Percentiles rank a stretch among this genome's conserved stretches.
Evolutionary conservation across 2,888 invertebrate species (phyloP).

Genomic region (Eledona agricola): DNA sequence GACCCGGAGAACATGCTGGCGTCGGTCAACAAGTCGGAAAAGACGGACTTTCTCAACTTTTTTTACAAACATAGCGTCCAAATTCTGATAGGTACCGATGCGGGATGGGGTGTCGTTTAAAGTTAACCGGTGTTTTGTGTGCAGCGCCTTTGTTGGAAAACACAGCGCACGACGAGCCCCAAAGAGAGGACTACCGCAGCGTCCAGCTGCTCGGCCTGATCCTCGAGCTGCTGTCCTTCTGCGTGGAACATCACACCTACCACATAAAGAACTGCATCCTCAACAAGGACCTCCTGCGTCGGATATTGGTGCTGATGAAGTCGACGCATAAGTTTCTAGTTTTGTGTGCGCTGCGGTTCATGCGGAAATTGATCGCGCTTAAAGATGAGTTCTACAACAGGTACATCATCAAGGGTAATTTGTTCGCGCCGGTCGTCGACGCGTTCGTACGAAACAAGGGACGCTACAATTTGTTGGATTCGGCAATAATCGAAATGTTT

Average conservation of each 20-base stretch:
- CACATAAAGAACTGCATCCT: slow-evolving; percentile 98
- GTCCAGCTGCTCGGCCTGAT: slow-evolving; percentile 95
- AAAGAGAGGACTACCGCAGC: slow-evolving; percentile 95
- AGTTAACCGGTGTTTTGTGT: background rate
- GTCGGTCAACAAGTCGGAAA: slow-evolving; percentile 93
- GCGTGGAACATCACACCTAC: slow-evolving; percentile 99
- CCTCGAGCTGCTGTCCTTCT: slow-evolving; percentile 95
- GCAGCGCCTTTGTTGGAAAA: slow-evolving; percentile 91
- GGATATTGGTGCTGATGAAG: slow-evolving; percentile 95
- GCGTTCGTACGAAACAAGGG: slow-evolving; percentile 97
- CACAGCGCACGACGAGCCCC: slow-evolving; percentile 88
- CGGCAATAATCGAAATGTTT: slow-evolving; percentile 98
- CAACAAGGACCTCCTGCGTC: slow-evolving; percentile 93
- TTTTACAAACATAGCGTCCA: slow-evolving; percentile 99
- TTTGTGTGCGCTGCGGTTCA: slow-evolving; percentile 93
- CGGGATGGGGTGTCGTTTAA: slow-evolving; percentile 38
- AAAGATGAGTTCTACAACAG: slow-evolving; percentile 98
- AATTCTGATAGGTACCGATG: slow-evolving; percentile 80
- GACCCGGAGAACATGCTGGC: slow-evolving; percentile 99
- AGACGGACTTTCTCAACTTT: slow-evolving; percentile 96
- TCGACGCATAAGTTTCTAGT: slow-evolving; percentile 97
- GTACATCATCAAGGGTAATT: slow-evolving; percentile 92
- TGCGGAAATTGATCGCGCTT: slow-evolving; percentile 95
- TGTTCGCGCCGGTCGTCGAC: slow-evolving; percentile 95
- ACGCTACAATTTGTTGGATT: slow-evolving; percentile 98